Evolutionary conservation across 2,113 vertebrate species (phyloP).

Genomic region (Terrapene triunguis): DNA sequence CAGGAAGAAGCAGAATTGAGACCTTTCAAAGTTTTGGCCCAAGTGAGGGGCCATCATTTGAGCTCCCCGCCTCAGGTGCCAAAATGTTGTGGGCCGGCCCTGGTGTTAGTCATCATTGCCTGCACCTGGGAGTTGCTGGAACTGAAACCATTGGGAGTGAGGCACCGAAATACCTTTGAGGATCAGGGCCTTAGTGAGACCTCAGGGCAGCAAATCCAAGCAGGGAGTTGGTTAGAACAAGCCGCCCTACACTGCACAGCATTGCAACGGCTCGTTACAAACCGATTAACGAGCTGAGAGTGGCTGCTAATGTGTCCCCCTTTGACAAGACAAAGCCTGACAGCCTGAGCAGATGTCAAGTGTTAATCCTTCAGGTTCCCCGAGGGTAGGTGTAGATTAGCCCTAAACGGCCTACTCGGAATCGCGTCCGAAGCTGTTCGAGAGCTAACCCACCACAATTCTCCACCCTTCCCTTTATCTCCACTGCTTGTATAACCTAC

Average conservation of each 20-base stretch:
- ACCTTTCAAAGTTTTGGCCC: too few relatives aligned
- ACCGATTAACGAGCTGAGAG: conserved; percentile 18
- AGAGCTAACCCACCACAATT: conserved; percentile 64
- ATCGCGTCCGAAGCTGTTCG: conserved; percentile 69
- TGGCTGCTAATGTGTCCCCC: conserved; percentile 12
- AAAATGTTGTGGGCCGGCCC: too few relatives aligned
- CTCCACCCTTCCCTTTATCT: conserved; percentile 13
- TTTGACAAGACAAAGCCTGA: conserved; percentile 33
- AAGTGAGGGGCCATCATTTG: too few relatives aligned
- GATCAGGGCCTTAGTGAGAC: not conserved
- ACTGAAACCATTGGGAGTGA: not conserved
- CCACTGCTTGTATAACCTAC: not conserved
- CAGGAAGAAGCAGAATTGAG: too few relatives aligned
- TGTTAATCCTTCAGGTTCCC: conserved; percentile 71
- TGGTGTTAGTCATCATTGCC: not conserved
- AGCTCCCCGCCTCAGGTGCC: too few relatives aligned
- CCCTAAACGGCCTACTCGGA: conserved; percentile 62
- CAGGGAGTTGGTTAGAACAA: not conserved
- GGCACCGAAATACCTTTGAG: not conserved
- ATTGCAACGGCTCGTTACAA: not conserved
- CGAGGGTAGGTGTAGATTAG: conserved; percentile 69
- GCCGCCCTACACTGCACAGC: not conserved
- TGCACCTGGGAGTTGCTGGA: not conserved
- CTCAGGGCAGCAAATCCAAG: not conserved
- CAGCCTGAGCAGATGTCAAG: conserved; percentile 64